Base-by-base conservation (phyloP, 2,797 vertebrate genomes). In the Lycodopsis pacificus region DNA sequence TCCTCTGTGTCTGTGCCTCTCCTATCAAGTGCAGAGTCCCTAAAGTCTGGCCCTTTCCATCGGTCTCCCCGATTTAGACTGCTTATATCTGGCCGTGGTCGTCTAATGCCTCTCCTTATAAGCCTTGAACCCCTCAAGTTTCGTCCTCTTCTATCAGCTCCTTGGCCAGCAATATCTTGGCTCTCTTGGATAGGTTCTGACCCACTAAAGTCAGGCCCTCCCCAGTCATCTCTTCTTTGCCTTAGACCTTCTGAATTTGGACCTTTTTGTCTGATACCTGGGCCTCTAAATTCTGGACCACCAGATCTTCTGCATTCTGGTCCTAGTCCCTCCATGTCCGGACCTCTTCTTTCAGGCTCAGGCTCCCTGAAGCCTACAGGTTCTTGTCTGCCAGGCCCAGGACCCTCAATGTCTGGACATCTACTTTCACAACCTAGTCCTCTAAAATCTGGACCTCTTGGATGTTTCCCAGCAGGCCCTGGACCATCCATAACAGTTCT, bases 161-260 rank as follows among this genome's bases (percentile, higher is more conserved):
- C 73, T 19, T 13, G 61, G 4, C 22, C 49, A 7, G 76, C 75
- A 42, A 75, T 51, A 77, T 64, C 46, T 73, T 25, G 71, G 51
- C 13, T 79, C 64, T 88, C 81, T 57, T 83, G 70, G 46, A 71
- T 63, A 62, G 64, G 19, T 66, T 86, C 83, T 34, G 78, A 66
- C 0, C 5, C 72, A 19, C 61, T 2, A 38, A 82, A 80, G 5
- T 81, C 56, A 48, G 44, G 19, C 30, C 11, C 62, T 53, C 38
- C 69, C 81, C 89, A 90, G n/a, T 89, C 72, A 76, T 81, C 73
- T 80, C 70, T 71, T 73, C 71, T 82, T 38, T 69, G 70, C 12
- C 67, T 79, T 38, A n/a, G 51, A 78, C 22, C 51, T 27, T 87
- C 85, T 34, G 30, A 27, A 81, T 77, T 81, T 79, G 22, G 62